A percentile compares a stretch with the other conserved stretches of the same genome.
Conservation (phyloP, 2,113 vertebrate species). For the Chunga burmeisteri region DNA sequence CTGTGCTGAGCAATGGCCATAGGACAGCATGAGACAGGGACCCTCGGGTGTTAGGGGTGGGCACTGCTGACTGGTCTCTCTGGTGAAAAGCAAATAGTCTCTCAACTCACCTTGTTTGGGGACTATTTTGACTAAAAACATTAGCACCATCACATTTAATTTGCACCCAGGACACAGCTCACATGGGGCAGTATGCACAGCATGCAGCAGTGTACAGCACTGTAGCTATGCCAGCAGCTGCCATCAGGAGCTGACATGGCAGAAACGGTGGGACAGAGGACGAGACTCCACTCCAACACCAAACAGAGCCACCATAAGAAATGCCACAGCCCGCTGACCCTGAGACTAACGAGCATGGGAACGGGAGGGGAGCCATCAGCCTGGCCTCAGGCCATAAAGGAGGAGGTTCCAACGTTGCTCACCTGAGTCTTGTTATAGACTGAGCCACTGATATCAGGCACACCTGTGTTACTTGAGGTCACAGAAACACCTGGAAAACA, state of each 20-base stretch:
- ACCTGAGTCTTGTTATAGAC: conserved; percentile 97
- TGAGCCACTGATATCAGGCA: conserved; percentile 90
- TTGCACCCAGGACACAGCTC: not conserved
- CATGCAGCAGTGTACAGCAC: not conserved
- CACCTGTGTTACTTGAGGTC: conserved; percentile 85
- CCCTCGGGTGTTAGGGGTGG: accelerated
- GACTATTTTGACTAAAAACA: not conserved
- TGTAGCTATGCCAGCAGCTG: not conserved
- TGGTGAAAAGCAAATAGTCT: not conserved
- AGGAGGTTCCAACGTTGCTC: not conserved
- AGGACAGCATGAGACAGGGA: accelerated
- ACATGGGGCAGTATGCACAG: accelerated
- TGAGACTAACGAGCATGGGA: not conserved
- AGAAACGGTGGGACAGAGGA: not conserved
- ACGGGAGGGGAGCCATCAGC: not conserved
- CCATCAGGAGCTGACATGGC: not conserved
- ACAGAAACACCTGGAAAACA: conserved; percentile 84
- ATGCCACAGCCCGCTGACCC: not conserved
- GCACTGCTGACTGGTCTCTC: not conserved
- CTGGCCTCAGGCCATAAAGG: not conserved
- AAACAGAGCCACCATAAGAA: not conserved
- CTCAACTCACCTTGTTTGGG: not conserved
- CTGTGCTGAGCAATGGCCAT: accelerated
- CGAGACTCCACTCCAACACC: not conserved
- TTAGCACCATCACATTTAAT: not conserved